Percentiles rank a stretch among this genome's conserved stretches.
Conservation (phyloP, 1,140 invertebrate genomes). For the Drosophila erecta region DNA sequence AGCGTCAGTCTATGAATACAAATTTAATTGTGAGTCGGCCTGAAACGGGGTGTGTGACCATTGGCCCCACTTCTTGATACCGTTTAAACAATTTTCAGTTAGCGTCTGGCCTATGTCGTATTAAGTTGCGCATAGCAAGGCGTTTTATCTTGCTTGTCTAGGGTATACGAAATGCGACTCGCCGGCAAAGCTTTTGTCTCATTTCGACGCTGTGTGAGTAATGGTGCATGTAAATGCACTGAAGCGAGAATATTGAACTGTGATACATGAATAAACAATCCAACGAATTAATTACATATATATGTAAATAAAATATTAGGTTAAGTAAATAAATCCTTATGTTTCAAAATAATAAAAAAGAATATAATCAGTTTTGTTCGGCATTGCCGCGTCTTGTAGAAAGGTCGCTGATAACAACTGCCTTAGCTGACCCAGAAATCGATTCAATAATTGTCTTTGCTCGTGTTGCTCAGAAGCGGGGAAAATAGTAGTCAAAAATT, state of each 20-base stretch:
- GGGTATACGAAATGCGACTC: constrained; percentile 21
- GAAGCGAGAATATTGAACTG: constrained; percentile 53
- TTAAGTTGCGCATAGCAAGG: background rate
- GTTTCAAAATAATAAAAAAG: background rate
- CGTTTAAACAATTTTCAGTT: background rate
- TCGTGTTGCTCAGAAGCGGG: background rate
- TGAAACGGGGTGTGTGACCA: constrained; percentile 32
- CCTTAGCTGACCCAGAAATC: constrained; percentile 21
- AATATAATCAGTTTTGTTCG: background rate
- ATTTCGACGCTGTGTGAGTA: constrained; percentile 48
- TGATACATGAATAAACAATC: constrained; percentile 30
- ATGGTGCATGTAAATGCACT: constrained; percentile 61
- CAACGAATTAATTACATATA: background rate
- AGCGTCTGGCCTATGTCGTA: background rate
- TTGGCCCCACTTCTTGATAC: constrained; percentile 24
- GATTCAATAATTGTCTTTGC: constrained; percentile 23
- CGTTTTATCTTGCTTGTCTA: background rate
- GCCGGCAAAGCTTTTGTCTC: constrained; percentile 12
- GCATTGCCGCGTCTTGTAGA: background rate
- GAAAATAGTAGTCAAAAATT: constrained; percentile 15
- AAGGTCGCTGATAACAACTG: constrained; percentile 11
- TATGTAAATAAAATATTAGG: too few species aligned
- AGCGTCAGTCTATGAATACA: constrained; percentile 19
- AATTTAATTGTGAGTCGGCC: constrained; percentile 20
- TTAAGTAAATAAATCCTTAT: background rate